phyloP scores from a whole-genome alignment of 2,113 vertebrate genomes.

The Paralichthys olivaceus region DNA sequence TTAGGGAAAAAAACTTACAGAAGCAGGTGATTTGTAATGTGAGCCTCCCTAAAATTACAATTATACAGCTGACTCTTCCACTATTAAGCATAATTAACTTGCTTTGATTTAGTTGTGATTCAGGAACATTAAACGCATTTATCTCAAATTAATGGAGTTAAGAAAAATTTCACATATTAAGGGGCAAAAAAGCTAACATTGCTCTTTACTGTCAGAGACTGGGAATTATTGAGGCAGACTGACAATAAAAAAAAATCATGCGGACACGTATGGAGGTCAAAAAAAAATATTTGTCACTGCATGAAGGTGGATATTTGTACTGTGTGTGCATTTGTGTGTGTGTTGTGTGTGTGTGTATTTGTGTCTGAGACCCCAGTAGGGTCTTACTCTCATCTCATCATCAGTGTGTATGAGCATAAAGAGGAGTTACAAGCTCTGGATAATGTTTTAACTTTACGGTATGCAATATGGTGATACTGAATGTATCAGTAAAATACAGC shows the following conservation, averaged over 20 bases:
- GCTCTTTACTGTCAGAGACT: background rate
- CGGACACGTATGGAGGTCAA: background rate
- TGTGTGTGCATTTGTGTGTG: constrained; percentile 12
- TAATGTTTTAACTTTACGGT: too few species aligned
- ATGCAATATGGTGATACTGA: background rate
- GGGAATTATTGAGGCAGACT: too few species aligned
- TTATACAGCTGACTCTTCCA: constrained; percentile 45
- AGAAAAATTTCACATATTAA: constrained; percentile 29
- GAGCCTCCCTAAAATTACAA: constrained; percentile 51
- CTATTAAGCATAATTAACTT: constrained; percentile 56
- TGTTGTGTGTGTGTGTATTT: background rate
- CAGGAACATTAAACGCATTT: constrained; percentile 42
- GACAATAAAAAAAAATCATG: background rate
- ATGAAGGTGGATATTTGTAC: background rate
- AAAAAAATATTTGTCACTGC: background rate
- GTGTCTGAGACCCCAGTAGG: background rate
- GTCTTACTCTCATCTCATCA: background rate
- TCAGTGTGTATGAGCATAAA: constrained; percentile 1
- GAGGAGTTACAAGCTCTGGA: background rate
- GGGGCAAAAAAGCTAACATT: constrained; percentile 1
- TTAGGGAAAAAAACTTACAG: constrained; percentile 49
- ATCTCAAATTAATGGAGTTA: constrained; percentile 48
- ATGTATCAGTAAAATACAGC: background rate
- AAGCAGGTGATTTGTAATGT: constrained; percentile 61
- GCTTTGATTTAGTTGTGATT: constrained; percentile 62